Evolutionary conservation across 2,113 vertebrate species (phyloP).

Genomic region (Corythoichthys intestinalis): DNA sequence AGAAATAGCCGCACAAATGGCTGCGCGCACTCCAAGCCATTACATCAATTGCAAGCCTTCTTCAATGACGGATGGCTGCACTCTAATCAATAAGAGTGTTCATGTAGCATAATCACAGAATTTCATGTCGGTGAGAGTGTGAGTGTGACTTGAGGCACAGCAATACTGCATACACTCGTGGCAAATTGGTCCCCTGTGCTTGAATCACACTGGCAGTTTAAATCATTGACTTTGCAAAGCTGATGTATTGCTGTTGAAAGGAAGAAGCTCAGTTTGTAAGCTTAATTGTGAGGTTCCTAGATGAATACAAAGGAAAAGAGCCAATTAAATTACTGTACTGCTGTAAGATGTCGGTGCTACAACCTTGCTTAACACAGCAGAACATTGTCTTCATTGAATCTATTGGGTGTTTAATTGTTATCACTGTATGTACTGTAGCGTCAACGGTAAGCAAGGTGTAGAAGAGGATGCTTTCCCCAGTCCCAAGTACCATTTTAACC

Average conservation of each 20-base stretch:
- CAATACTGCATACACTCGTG: constrained; percentile 54
- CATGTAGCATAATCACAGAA: constrained; percentile 61
- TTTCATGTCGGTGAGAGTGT: constrained; percentile 58
- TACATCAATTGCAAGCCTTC: constrained; percentile 53
- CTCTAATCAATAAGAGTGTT: constrained; percentile 59
- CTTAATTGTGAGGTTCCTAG: constrained; percentile 47
- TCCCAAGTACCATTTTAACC: constrained; percentile 79
- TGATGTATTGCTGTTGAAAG: constrained; percentile 52
- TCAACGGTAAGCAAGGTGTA: constrained; percentile 81
- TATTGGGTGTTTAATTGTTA: constrained; percentile 92
- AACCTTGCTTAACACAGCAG: constrained; percentile 56
- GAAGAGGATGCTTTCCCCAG: constrained; percentile 81
- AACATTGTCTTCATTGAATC: constrained; percentile 90
- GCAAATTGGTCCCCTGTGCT: constrained; percentile 68
- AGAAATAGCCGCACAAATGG: constrained; percentile 28
- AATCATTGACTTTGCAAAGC: constrained; percentile 71
- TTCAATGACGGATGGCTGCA: constrained; percentile 32
- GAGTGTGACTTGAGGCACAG: constrained; percentile 47
- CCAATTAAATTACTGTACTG: constrained; percentile 47
- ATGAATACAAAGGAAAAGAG: constrained; percentile 63
- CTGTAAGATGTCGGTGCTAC: constrained; percentile 35
- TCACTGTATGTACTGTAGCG: constrained; percentile 67
- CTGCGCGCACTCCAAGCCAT: constrained; percentile 45
- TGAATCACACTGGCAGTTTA: constrained; percentile 60
- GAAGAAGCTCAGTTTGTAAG: constrained; percentile 35